Evolutionary conservation across 2,113 vertebrate genomes (phyloP), one percentile per base, ranked within the genome.

Genomic region (Syngnathus scovelli): DNA sequence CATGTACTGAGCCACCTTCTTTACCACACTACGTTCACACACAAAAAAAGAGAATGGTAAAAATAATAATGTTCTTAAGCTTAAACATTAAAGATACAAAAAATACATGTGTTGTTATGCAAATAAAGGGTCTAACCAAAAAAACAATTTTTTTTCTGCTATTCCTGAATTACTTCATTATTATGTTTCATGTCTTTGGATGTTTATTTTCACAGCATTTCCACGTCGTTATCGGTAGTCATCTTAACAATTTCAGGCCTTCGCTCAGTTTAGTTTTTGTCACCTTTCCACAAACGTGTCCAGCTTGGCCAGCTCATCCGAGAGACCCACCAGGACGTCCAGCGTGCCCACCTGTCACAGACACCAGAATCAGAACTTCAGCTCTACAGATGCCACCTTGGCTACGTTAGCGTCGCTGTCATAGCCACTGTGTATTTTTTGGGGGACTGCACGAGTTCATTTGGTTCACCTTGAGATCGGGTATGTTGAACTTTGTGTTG

Each of bases 1-100:
- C 97, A 99, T 99, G 81, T 99, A 99, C 72, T 98, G 97, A 63
- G 96, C 95, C 58, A 99, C 95, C 78, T 99, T 99, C 88, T 97
- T 99, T 75, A 99, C 95, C 83, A 96, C 95, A 63, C 97, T 99
- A 69, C 81, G 59, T 7, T 36, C 54, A 64, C n/a, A 65, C n/a
- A 49, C 16, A 46, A 39, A 33, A 16, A 16, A 43, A 43, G 27
- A 33, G 27, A 33, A 33, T 33, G 27, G 27, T 33, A 33, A 33
- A 33, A 33, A 33, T 33, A 33, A 33, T 33, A 33, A 33, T 33
- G 27, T 33, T 33, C 27, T 33, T 33, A 3, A 33, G 27, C 27
- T 33, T 33, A 33, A 33, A 33, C 27, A 33, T 33, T 33, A 33
- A 33, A 33, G 27, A 33, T 33, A 33, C 27, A 33, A 3, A 33